Conservation (phyloP, 2,113 vertebrate species). For the human (Homo sapiens) region GRCh38 chr9:85031001-85031500, state of each 20-base stretch:
- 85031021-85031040: background rate
- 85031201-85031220: background rate
- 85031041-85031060: background rate
- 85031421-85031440: background rate
- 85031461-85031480: too few relatives aligned
- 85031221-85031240: background rate
- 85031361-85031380: background rate
- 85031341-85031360: background rate
- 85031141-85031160: background rate
- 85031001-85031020: background rate
- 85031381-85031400: background rate
- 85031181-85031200: background rate
- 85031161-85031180: background rate
- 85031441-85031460: background rate
- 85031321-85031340: background rate
- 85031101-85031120: background rate
- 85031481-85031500: too few relatives aligned
- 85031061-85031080: background rate
- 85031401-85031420: background rate
- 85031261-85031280: background rate
- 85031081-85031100: background rate
- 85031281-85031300: fast-evolving
- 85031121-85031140: background rate
- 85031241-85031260: too few relatives aligned
- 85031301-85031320: background rate